Evolutionary conservation across 2,113 vertebrate genomes (phyloP).

Genomic region (Calypte anna): DNA sequence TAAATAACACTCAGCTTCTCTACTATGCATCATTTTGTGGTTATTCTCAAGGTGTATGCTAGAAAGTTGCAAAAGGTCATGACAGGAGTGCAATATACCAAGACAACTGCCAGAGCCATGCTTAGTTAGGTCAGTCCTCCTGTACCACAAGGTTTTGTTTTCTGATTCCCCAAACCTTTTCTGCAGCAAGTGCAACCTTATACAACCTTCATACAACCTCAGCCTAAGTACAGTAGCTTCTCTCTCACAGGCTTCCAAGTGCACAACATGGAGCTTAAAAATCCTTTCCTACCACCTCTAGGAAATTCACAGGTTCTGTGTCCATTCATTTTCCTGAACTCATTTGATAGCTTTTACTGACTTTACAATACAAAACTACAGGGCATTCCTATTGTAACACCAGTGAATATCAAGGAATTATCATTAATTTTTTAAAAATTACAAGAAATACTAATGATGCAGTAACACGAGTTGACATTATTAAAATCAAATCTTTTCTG

Average conservation of each 20-base stretch:
- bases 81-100: background rate
- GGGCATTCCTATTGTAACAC: background rate
- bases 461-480: background rate
- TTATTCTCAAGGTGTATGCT: background rate
- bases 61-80: background rate
- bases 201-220: background rate
- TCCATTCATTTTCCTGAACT: background rate
- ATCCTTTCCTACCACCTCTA: background rate
- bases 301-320: background rate
- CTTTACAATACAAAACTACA: background rate
- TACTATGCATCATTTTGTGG: background rate
- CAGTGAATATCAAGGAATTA: background rate
- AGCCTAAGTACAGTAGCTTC: background rate
- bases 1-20: background rate
- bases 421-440: background rate
- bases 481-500: background rate
- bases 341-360: background rate
- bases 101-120: background rate
- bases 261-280: background rate
- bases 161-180: background rate
- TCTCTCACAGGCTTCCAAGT: background rate
- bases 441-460: background rate
- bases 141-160: accelerated
- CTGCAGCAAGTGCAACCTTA: background rate
- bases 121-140: background rate